Conservation (phyloP, 1,140 invertebrate species). For the Ostrea denselamellosa region DNA sequence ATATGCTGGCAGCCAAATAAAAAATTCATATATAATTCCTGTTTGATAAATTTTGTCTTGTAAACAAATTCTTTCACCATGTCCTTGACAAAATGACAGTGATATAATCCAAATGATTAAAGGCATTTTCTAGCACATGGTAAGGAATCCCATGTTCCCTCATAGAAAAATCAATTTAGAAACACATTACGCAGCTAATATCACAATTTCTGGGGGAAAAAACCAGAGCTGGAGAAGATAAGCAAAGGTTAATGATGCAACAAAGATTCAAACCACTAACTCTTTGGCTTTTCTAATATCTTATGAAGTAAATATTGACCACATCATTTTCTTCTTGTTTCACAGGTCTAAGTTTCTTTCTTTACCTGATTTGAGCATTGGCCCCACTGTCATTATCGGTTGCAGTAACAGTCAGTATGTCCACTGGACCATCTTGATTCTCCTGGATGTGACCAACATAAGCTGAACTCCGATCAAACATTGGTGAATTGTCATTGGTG, state of each 20-base stretch:
- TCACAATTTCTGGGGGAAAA: too few relatives aligned
- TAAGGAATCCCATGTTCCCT: not conserved
- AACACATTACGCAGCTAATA: too few relatives aligned
- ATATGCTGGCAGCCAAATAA: constrained; percentile 1
- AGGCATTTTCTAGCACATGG: not conserved
- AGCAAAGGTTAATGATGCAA: not conserved
- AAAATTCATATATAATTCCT: not conserved
- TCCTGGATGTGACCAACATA: constrained; percentile 96
- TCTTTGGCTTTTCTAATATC: not conserved
- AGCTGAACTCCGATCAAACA: constrained; percentile 89
- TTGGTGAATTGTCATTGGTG: constrained; percentile 90
- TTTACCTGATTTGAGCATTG: constrained; percentile 88
- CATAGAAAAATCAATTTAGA: not conserved
- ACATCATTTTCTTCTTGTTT: not conserved
- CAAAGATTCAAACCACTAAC: not conserved
- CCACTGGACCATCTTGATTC: constrained; percentile 85
- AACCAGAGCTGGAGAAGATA: too few relatives aligned
- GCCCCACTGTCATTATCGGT: constrained; percentile 94
- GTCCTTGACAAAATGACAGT: not conserved
- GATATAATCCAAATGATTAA: too few relatives aligned
- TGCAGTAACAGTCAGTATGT: constrained; percentile 92
- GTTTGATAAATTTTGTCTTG: not conserved
- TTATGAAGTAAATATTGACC: too few relatives aligned
- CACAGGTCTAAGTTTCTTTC: not conserved
- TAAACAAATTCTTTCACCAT: not conserved